Base-by-base conservation (phyloP, 2,888 invertebrate species). In the Odiellus spinosus region DNA sequence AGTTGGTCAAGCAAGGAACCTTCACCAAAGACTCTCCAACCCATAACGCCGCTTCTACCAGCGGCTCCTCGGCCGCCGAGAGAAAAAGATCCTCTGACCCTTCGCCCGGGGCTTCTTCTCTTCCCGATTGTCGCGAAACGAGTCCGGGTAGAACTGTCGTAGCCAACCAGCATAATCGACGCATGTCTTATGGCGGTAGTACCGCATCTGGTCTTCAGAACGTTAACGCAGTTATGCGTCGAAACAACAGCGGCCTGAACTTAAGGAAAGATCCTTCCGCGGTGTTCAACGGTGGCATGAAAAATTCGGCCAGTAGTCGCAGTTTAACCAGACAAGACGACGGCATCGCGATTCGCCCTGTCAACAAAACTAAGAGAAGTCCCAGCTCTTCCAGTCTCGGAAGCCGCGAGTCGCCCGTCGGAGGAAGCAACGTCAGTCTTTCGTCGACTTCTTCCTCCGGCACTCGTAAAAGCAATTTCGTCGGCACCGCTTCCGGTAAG, bases 1-100 rank as follows among this genome's bases (percentile, higher is more conserved):
- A 72, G 45, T 63, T 82, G 33, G 82, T 82, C 55, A 73, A 90
- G 21, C 88, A 91, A 65, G 86, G 86, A 12, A 91, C 91, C 0
- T 91, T 91, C 62, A 84, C 86, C 0, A 90, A 88, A 66, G 87
- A 88, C 58, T 58, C 62, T n/a, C 55, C 61, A 15, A 54, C 59
- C 3, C 51, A 54, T 47, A 49, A 52, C 40, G 49, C 53, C 45
- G 48, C 54, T 44, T 4, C 41, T n/a, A 40, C 12, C 20, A 11
- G 12, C 10, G 18, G 2, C 14, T 38, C 38, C 2, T n/a, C 8
- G 10, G 4, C 10, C 15, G 10, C 38, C 18, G 38, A 38, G 14
- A 26, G 26, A 26, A 26, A 26, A 26, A 4, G 26, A 26, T 15
- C n/a, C 14, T 38, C 38, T 10, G 38, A 38, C n/a, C 15, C 15